phyloP scores from a whole-genome alignment of 2,797 vertebrate genomes.

The Pantherophis alleghaniensis region DNA sequence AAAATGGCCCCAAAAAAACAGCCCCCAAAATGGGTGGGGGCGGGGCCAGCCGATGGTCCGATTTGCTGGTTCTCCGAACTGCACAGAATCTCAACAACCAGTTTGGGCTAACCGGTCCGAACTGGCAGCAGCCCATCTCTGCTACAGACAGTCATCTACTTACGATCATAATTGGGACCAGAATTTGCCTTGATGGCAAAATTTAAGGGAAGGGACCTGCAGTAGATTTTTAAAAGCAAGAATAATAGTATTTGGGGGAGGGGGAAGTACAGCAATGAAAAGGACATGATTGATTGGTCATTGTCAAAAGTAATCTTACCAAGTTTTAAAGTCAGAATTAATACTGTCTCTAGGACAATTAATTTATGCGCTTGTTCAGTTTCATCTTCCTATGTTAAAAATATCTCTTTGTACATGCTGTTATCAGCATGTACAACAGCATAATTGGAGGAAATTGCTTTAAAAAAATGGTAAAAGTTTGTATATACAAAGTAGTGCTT shows the following conservation, averaged over 20 bases:
- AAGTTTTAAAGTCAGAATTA: background rate
- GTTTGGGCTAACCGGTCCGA: no score
- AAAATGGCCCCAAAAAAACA: no score
- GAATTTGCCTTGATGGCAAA: background rate
- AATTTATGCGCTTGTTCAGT: slow-evolving; percentile 1
- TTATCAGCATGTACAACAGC: background rate
- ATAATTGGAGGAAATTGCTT: slow-evolving; percentile 11
- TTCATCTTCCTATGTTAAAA: slow-evolving; percentile 19
- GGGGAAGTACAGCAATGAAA: background rate
- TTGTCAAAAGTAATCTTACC: slow-evolving; percentile 3
- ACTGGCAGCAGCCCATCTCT: no score
- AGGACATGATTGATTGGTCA: background rate
- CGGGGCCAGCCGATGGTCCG: no score
- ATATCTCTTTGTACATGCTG: background rate
- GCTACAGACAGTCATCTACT: no score
- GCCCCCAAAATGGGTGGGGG: no score
- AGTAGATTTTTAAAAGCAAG: background rate
- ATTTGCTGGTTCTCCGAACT: no score
- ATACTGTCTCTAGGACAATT: background rate
- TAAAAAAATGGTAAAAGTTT: background rate
- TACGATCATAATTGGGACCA: background rate
- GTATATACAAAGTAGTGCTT: slow-evolving; percentile 7
- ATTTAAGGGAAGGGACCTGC: background rate
- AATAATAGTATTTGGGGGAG: background rate
- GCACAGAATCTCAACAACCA: no score